A percentile compares a stretch with the other conserved stretches of the same genome.
These are phyloP conservation scores for Micrasema longulum DNA, from an alignment of 1,140 invertebrate species.

Conservation along the genomic window DNA sequence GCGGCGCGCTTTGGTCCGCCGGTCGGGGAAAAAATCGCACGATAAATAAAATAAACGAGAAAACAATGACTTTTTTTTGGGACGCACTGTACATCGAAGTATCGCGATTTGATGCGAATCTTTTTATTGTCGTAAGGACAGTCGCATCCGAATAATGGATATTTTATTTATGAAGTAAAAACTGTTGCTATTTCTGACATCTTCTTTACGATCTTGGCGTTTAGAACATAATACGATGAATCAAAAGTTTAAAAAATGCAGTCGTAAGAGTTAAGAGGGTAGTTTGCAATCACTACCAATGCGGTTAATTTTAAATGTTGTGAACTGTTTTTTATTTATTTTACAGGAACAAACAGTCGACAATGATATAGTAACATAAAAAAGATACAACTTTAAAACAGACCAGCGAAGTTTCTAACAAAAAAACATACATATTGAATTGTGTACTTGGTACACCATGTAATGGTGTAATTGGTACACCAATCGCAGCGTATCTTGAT, in stretches of 20 bases:
- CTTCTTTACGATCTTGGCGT: slow-evolving; percentile 22
- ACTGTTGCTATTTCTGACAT: slow-evolving; percentile 41
- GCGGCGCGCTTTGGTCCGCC: slow-evolving; percentile 44
- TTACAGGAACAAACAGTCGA: too few relatives aligned
- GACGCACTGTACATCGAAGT: slow-evolving; percentile 4
- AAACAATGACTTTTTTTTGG: slow-evolving; percentile 39
- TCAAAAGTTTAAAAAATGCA: slow-evolving; percentile 6
- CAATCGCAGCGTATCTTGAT: too few relatives aligned
- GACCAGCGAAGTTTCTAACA: too few relatives aligned
- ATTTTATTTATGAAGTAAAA: slow-evolving; percentile 55
- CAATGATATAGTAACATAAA: too few relatives aligned
- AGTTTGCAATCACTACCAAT: too few relatives aligned
- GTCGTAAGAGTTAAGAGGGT: slow-evolving; percentile 3
- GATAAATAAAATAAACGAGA: slow-evolving; percentile 32
- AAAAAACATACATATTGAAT: too few relatives aligned
- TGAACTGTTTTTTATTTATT: too few relatives aligned
- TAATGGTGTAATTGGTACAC: too few relatives aligned
- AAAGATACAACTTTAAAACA: too few relatives aligned
- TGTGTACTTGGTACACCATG: too few relatives aligned
- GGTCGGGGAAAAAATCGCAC: slow-evolving; percentile 25
- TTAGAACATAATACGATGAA: slow-evolving; percentile 27
- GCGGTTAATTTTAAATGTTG: too few relatives aligned
- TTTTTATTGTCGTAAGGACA: slow-evolving; percentile 34
- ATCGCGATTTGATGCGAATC: slow-evolving; percentile 27
- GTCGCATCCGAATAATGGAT: slow-evolving; percentile 44